A percentile compares a stretch with the other conserved stretches of the same genome.
These are phyloP conservation scores for Ostrea edulis DNA, from an alignment of 1,140 invertebrate species.

Conservation along the genomic window DNA sequence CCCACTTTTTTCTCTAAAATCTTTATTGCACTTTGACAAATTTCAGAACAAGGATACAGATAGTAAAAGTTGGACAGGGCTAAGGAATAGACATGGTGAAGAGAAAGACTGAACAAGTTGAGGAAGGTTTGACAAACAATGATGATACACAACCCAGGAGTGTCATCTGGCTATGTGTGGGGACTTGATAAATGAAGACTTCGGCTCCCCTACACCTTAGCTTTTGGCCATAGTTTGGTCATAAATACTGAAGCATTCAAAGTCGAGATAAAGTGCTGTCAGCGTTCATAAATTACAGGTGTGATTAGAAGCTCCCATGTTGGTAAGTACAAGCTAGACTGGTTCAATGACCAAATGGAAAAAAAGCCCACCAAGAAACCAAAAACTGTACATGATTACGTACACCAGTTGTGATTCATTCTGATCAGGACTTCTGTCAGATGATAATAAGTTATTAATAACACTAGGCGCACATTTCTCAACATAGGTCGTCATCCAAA, in stretches of 20 bases:
- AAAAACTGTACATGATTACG: background rate
- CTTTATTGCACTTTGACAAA: background rate
- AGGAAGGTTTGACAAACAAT: slow-evolving; percentile 4
- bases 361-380: background rate
- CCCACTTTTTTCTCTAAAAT: background rate
- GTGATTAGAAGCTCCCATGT: background rate
- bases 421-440: slow-evolving; percentile 4
- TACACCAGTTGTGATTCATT: background rate
- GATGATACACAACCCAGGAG: background rate
- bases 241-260: slow-evolving; percentile 28
- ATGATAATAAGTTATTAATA: slow-evolving; percentile 24
- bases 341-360: slow-evolving; percentile 26
- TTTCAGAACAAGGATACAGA: background rate
- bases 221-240: slow-evolving; percentile 30
- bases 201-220: slow-evolving; percentile 18
- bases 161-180: slow-evolving; percentile 13
- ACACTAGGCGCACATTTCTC: background rate
- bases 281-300: slow-evolving; percentile 20
- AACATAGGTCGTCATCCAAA: slow-evolving; percentile 13
- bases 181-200: slow-evolving; percentile 32
- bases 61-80: background rate
- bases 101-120: background rate
- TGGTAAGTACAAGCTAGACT: background rate
- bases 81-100: background rate
- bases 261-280: slow-evolving; percentile 14